Evolutionary conservation across 2,113 vertebrate species (phyloP), one percentile per base, ranked within the genome.

Genomic region (Chaetops frenatus): DNA sequence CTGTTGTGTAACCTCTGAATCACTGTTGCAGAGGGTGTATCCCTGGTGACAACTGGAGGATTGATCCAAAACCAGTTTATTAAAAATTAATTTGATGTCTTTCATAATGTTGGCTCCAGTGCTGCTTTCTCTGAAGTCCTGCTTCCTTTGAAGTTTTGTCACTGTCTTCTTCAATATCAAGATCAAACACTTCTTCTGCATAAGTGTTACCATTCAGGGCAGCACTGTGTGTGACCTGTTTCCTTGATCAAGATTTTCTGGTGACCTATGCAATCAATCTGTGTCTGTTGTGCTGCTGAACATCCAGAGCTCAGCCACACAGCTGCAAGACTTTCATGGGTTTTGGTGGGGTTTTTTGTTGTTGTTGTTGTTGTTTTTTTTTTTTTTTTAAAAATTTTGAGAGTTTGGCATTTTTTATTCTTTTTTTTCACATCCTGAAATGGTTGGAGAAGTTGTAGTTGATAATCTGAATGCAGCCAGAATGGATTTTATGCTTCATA

Each of bases 71-170:
- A 90, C 23, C 12, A 54, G 21, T 67, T 81, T 64, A 74, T 96
- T 88, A 96, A 95, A 97, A 94, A 94, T 91, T 70, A 74, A 96
- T 91, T 79, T 51, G 31, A 53, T 74, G 31, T 28, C 69, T 71
- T 84, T 48, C 0, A 0, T 64, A 89, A 62, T 10, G 38, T 21
- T 92, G 53, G 42, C 64, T 85, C 19, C 58, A 45, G 82, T 33
- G 21, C 48, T 88, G 57, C 50, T 82, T 94, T 73, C 85, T 95
- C 78, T 95, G 81, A 94, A 80, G 71, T 86, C 85, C 66, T 92
- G 25, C n/a, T 88, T 73, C 67, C 71, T 94, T 94, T 95, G 90
- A 97, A 95, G 82, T 86, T 93, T 93, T 86, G 58, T 92, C 67
- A 86, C 85, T 83, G 79, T 90, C 62, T 93, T 69, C 71, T 94